A percentile compares a stretch with the other conserved stretches of the same genome.
phyloP scores from a whole-genome alignment of 2,113 vertebrate genomes.

The Ameiurus melas region DNA sequence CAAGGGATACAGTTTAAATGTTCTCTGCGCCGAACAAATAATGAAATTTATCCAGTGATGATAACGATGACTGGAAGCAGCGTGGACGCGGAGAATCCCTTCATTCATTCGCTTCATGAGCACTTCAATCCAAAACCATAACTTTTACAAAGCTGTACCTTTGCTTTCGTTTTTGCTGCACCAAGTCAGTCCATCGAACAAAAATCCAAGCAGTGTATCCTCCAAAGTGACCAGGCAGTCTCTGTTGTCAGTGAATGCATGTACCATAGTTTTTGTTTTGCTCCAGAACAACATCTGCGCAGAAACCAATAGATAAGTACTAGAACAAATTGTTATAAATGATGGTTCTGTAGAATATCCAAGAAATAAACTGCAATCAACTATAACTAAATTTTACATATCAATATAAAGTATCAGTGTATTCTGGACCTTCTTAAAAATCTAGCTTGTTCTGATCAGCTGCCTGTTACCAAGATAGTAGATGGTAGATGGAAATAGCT shows the following conservation, averaged over 20 bases:
- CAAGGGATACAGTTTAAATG: not conserved
- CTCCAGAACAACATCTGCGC: conserved; percentile 88
- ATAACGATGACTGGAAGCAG: not conserved
- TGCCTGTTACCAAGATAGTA: not conserved
- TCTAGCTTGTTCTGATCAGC: not conserved
- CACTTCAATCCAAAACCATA: not conserved
- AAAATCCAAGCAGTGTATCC: conserved; percentile 78
- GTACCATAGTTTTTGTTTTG: conserved; percentile 73
- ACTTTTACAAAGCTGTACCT: conserved; percentile 49
- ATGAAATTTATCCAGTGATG: not conserved
- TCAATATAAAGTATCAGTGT: not conserved
- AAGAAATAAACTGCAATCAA: not conserved
- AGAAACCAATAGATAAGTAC: not conserved
- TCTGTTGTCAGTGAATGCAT: conserved; percentile 64
- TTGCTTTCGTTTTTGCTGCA: conserved; percentile 76
- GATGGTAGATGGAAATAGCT: not conserved
- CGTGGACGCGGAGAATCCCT: not conserved
- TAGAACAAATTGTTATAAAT: not conserved
- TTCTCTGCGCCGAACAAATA: not conserved
- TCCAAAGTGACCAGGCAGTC: conserved; percentile 77
- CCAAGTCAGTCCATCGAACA: conserved; percentile 77
- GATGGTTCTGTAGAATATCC: not conserved
- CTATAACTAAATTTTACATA: not conserved
- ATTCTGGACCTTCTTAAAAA: not conserved
- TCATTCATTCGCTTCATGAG: not conserved